Base-by-base conservation (phyloP, 2,113 vertebrate species). In the Pycnonotus jocosus region DNA sequence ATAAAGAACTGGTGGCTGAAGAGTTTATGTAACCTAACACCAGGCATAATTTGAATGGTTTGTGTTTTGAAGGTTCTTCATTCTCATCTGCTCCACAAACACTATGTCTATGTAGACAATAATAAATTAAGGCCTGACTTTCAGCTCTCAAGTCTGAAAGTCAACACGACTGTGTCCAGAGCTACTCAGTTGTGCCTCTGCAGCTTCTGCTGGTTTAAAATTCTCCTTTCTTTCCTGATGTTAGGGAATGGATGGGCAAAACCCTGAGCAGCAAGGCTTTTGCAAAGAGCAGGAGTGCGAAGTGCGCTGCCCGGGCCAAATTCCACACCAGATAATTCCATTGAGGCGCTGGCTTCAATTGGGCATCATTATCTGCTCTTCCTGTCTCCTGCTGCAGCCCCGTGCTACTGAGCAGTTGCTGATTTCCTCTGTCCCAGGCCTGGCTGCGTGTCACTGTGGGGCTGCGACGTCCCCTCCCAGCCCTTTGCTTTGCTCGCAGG, bases 251-350 rank as follows among this genome's bases (percentile, higher is more conserved):
- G 31, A 87, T 24, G 33, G 71, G 56, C 50, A 66, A 88, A 90
- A 92, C 5, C 47, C 53, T 23, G 40, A 84, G 28, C 77, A 79
- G 77, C 24, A 25, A 81, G 70, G n/a, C 45, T 79, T 91, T 89
- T 85, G 61, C 73, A 23, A 91, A 88, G 78, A 60, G 77, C 7
- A 0, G n/a, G 47, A 25, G 81, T 91, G 94, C 6, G 22, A 96
- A 96, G 86, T 76, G 60, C 28, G 0, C 35, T 64, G 79, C 22
- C 64, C 15, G 25, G 81, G 94, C 95, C 95, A 95, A 97, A 95
- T 93, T 97, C 96, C 93, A 96, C 95, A 95, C 95, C 94, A 93
- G 94, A 96, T 95, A 95, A 97, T 95, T 96, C 94, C 91, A 92
- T 35, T 76, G 89, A 94, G 83, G 91, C 0, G 0, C 61, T 74